phyloP scores from a whole-genome alignment of 2,888 invertebrate species.

The Plebejus argus region DNA sequence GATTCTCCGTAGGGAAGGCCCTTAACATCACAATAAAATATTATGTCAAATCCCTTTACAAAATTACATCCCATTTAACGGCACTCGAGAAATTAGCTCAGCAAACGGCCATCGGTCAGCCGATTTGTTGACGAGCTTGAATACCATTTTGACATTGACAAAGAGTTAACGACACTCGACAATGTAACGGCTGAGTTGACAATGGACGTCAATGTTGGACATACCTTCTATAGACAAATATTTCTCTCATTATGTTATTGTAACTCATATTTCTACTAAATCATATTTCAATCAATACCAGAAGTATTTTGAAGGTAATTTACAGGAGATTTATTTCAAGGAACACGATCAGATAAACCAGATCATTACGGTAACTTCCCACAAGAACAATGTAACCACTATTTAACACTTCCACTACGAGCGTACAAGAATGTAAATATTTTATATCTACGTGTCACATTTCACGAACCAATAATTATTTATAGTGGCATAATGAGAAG shows the following conservation, averaged over 20 bases:
- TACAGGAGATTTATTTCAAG: neutral
- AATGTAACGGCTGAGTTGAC: conserved; percentile 22
- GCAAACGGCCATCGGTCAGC: conserved; percentile 6
- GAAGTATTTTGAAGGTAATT: neutral
- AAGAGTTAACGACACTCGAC: conserved; percentile 37
- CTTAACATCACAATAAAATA: neutral
- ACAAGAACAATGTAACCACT: neutral
- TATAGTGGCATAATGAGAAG: conserved; percentile 28
- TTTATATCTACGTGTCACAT: conserved; percentile 14
- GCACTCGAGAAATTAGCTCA: neutral
- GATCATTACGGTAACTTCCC: conserved; percentile 3
- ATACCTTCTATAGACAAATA: neutral
- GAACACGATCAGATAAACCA: neutral
- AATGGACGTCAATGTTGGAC: neutral
- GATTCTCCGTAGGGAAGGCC: no score
- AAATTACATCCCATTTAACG: neutral
- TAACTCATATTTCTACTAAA: no score
- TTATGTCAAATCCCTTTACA: neutral
- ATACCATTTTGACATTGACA: conserved; percentile 24
- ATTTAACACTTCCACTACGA: neutral
- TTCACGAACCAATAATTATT: conserved; percentile 6
- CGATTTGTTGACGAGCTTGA: conserved; percentile 9
- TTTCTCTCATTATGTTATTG: neutral
- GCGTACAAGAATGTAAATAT: neutral
- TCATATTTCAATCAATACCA: no score